Evolutionary conservation across 2,888 invertebrate species (phyloP), one percentile per base, ranked within the genome.

Genomic region (Yponomeuta plumbellus): DNA sequence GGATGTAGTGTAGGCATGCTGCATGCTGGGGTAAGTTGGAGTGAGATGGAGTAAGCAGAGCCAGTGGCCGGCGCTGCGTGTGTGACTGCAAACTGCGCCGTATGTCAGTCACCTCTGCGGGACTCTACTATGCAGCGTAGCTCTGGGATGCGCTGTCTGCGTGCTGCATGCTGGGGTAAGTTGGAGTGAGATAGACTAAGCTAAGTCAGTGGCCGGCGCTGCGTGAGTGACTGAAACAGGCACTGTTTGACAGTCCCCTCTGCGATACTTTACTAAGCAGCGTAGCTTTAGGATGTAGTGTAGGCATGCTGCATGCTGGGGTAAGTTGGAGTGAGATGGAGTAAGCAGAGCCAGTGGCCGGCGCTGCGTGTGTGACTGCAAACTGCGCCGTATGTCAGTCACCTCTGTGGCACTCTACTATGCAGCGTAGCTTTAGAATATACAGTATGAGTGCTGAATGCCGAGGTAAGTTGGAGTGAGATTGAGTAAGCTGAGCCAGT

Each of bases 371-470:
- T 94, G 66, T 86, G 94, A 52, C 84, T 96, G 75, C 95, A 96
- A 73, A 95, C 95, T 71, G 94, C 96, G 0, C 92, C 96, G 61
- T 96, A 96, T 81, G 93, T 95, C 70, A 94, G 95, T 0, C 94
- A 95, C 56, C 89, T 96, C 6, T 44, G 44, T 0, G 44, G 44
- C 13, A 52, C 13, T 52, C 13, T 13, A 61, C 26, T 64, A 65
- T 13, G 21, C 2, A 21, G 58, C 58, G 22, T 58, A 10, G 58
- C 5, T 20, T 20, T 58, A 20, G 21, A 0, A 11, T 21, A 21
- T 11, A 11, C 58, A 4, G 58, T 58, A 21, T 21, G 58, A 0
- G n/a, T 58, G 13, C 22, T 58, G n/a, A 21, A 58, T 58, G 22
- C 0, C 4, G 58, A 11, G 13, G 13, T 58, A 20, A 58, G 21